Conservation (phyloP, 2,113 vertebrate genomes). For the Garra rufa region DNA sequence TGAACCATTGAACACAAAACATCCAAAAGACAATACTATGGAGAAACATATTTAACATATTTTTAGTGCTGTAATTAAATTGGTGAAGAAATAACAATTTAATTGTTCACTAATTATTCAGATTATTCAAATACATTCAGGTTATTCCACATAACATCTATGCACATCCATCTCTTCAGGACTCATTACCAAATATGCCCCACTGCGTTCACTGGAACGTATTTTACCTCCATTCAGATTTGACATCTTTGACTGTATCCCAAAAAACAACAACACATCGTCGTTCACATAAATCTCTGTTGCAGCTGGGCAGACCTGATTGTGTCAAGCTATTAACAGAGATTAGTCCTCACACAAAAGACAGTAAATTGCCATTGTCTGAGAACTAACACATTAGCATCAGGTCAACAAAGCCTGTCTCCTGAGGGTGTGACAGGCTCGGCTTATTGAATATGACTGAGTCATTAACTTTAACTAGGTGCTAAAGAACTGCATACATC, state of each 20-base stretch:
- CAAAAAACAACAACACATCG: constrained; percentile 20
- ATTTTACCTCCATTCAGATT: constrained; percentile 8
- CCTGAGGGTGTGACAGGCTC: constrained; percentile 24
- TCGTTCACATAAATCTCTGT: constrained; percentile 40
- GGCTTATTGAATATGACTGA: constrained; percentile 38
- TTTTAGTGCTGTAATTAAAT: not conserved
- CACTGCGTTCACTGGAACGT: not conserved
- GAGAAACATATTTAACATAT: not conserved
- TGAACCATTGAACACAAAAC: too few relatives aligned
- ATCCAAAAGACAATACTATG: not conserved
- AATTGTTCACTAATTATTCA: not conserved
- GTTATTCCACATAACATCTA: not conserved
- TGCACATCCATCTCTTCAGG: not conserved
- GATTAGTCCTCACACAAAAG: constrained; percentile 58
- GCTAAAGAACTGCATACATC: constrained; percentile 23
- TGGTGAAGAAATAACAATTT: too few relatives aligned
- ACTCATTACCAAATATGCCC: not conserved
- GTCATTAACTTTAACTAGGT: constrained; percentile 48
- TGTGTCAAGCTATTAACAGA: constrained; percentile 47
- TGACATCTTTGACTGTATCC: not conserved
- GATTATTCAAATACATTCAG: not conserved
- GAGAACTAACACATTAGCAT: constrained; percentile 56
- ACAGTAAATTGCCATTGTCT: constrained; percentile 53
- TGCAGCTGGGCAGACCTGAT: constrained; percentile 43
- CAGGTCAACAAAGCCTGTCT: constrained; percentile 43